Conservation (phyloP, 2,113 vertebrate genomes). For the Emydocephalus ijimae region DNA sequence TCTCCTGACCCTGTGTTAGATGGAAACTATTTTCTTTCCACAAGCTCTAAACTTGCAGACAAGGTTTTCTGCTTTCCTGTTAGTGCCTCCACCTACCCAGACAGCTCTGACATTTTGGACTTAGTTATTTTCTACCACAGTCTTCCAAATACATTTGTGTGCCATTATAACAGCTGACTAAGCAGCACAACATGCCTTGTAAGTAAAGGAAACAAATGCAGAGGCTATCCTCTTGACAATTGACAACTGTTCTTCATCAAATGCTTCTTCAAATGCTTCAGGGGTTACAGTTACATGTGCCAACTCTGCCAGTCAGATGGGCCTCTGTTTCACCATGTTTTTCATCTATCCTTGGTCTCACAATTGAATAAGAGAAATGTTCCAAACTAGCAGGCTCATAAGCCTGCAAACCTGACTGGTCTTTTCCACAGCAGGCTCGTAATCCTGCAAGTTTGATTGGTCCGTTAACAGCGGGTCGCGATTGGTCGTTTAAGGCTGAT, state of each 20-base stretch:
- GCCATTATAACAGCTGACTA: conserved; percentile 55
- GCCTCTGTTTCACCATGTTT: not conserved
- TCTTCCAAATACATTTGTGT: conserved; percentile 52
- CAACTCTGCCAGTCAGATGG: conserved; percentile 1
- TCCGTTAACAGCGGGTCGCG: too few relatives aligned
- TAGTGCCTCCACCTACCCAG: conserved; percentile 72
- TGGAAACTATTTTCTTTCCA: conserved; percentile 57
- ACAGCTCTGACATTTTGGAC: conserved; percentile 74
- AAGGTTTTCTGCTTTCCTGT: conserved; percentile 77
- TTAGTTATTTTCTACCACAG: conserved; percentile 75
- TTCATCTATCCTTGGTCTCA: not conserved
- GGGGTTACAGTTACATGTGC: conserved; percentile 1
- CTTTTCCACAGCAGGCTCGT: too few relatives aligned
- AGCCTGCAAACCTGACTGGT: too few relatives aligned
- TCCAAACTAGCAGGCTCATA: too few relatives aligned
- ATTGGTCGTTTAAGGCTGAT: too few relatives aligned
- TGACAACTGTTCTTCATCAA: conserved; percentile 35
- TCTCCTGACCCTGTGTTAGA: conserved; percentile 43
- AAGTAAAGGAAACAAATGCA: conserved; percentile 38
- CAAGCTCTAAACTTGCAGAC: conserved; percentile 55
- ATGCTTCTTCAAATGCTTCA: conserved; percentile 24
- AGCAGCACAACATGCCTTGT: conserved; percentile 36
- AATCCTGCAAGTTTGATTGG: too few relatives aligned
- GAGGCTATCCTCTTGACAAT: conserved; percentile 1
- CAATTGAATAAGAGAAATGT: not conserved